phyloP scores from a whole-genome alignment of 1,140 invertebrate genomes.

The Manduca sexta region DNA sequence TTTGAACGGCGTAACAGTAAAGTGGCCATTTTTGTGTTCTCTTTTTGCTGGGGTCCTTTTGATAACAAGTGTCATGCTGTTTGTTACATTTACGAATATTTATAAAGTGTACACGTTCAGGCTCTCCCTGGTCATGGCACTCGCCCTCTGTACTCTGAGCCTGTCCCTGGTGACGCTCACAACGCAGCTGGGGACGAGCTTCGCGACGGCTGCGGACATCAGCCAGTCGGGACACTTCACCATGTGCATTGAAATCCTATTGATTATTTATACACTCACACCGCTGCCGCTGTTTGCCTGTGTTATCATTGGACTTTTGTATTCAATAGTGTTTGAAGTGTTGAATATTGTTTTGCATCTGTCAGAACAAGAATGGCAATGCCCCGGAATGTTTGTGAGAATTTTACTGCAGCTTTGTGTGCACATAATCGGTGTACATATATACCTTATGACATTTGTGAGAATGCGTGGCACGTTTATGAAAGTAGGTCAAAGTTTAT shows the following conservation, averaged over 20 bases:
- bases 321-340: conserved; percentile 89
- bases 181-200: conserved; percentile 54
- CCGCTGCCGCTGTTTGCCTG: conserved; percentile 92
- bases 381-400: conserved; percentile 79
- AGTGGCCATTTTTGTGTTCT: conserved; percentile 77
- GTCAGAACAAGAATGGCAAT: conserved; percentile 64
- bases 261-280: conserved; percentile 94
- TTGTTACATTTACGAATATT: conserved; percentile 78
- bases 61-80: conserved; percentile 74
- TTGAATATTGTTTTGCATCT: conserved; percentile 68
- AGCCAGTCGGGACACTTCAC: conserved; percentile 88
- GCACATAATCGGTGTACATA: conserved; percentile 94
- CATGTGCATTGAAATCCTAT: conserved; percentile 88
- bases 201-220: conserved; percentile 71
- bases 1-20: conserved; percentile 56
- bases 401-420: conserved; percentile 90
- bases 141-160: conserved; percentile 79
- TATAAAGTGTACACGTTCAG: conserved; percentile 79
- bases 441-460: conserved; percentile 93
- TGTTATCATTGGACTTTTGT: conserved; percentile 82
- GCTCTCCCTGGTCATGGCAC: conserved; percentile 78
- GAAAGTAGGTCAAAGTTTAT: conserved; percentile 92
- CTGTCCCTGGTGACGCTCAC: conserved; percentile 76
- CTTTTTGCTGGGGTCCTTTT: conserved; percentile 75
- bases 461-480: conserved; percentile 96